phyloP scores from a whole-genome alignment of 2,888 invertebrate species.

The Epirrhoe alternata region DNA sequence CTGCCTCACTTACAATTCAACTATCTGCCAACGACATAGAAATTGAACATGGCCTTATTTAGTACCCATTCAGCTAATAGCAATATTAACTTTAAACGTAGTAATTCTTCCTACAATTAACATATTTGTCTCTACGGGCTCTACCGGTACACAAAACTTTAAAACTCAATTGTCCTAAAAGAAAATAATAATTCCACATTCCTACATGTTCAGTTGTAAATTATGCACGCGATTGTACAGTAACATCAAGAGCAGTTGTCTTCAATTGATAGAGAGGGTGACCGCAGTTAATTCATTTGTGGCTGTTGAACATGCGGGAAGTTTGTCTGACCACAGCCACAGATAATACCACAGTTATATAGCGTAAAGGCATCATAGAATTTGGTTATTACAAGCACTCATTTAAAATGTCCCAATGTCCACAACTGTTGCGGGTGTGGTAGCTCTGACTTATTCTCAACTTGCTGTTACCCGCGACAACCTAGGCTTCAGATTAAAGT shows the following conservation, averaged over 20 bases:
- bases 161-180: background rate
- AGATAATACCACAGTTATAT: too few species aligned
- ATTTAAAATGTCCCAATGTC: slow-evolving; percentile 38
- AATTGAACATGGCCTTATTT: background rate
- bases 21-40: too few species aligned
- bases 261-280: slow-evolving; percentile 80
- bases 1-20: too few species aligned
- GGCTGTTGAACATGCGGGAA: slow-evolving; percentile 74
- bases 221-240: slow-evolving; percentile 58
- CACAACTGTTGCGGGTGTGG: slow-evolving; percentile 44
- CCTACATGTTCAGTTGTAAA: background rate
- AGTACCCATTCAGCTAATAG: too few species aligned
- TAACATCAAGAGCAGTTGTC: slow-evolving; percentile 67
- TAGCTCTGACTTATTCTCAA: slow-evolving; percentile 30
- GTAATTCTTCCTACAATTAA: background rate
- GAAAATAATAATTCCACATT: background rate
- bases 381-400: slow-evolving; percentile 22
- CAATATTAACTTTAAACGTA: background rate
- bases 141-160: background rate
- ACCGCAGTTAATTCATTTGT: slow-evolving; percentile 77
- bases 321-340: slow-evolving; percentile 61
- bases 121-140: background rate
- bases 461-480: too few species aligned
- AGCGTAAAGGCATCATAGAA: background rate
- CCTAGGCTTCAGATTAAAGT: too few species aligned